These are phyloP conservation scores for Anthoptus insignis DNA, from an alignment of 2,888 invertebrate species.

Conservation along the genomic window DNA sequence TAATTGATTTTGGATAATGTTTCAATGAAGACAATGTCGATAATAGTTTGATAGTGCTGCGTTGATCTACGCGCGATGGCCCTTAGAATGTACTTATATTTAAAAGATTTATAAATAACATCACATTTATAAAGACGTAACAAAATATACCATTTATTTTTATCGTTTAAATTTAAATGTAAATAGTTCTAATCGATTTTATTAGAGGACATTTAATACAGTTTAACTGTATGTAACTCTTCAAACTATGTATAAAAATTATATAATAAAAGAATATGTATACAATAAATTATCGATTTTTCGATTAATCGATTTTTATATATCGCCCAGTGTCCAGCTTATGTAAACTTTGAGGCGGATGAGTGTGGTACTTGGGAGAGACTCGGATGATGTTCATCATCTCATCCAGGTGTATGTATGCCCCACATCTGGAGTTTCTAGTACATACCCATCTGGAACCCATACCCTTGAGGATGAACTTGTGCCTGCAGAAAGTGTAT, in stretches of 20 bases:
- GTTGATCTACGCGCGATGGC: no score
- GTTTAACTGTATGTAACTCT: not conserved
- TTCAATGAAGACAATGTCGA: no score
- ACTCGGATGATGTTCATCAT: conserved; percentile 38
- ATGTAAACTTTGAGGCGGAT: conserved; percentile 38
- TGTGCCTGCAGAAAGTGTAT: conserved; percentile 49
- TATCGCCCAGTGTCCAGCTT: conserved; percentile 31
- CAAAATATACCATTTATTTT: conserved; percentile 22
- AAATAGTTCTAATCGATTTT: not conserved
- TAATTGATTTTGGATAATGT: no score
- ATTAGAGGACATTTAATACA: not conserved
- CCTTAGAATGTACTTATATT: no score
- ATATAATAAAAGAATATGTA: no score
- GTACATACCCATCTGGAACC: conserved; percentile 53
- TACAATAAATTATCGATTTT: no score
- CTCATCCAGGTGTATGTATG: conserved; percentile 51
- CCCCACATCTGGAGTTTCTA: conserved; percentile 46
- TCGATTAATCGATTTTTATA: conserved; percentile 22
- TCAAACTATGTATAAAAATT: not conserved
- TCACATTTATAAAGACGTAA: not conserved
- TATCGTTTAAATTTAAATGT: no score
- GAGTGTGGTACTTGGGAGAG: conserved; percentile 25
- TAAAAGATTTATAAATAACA: not conserved
- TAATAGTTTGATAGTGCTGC: no score
- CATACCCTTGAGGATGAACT: conserved; percentile 31